phyloP scores from a whole-genome alignment of 1,140 invertebrate species.

The Hetaerina americana region DNA sequence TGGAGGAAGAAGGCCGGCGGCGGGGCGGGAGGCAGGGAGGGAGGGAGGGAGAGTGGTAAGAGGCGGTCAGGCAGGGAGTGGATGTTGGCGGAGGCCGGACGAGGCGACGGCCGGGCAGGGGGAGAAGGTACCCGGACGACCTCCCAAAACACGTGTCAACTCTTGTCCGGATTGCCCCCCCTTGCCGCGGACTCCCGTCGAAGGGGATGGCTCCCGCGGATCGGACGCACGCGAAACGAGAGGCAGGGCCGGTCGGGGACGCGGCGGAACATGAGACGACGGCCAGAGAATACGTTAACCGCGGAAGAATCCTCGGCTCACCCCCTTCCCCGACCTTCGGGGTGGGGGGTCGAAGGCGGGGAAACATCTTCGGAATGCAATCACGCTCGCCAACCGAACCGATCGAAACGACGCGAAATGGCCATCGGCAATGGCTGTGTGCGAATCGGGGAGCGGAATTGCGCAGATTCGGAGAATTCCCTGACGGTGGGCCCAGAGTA shows the following conservation, averaged over 20 bases:
- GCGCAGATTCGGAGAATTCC: too few relatives aligned
- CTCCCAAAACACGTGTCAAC: neutral
- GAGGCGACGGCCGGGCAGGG: neutral
- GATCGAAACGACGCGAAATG: neutral
- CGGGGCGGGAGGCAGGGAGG: neutral
- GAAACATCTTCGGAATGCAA: neutral
- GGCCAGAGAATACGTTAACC: neutral
- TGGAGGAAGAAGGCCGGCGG: neutral
- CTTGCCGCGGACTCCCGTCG: neutral
- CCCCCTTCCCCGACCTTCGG: too few relatives aligned
- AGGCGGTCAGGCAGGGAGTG: neutral
- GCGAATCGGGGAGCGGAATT: too few relatives aligned
- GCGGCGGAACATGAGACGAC: neutral
- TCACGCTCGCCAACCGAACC: neutral
- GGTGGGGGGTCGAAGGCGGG: too few relatives aligned
- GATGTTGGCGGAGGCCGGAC: neutral
- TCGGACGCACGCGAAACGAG: neutral
- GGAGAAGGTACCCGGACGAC: too few relatives aligned
- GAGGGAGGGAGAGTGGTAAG: neutral
- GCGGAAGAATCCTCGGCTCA: neutral
- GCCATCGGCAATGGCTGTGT: too few relatives aligned
- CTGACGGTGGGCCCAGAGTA: too few relatives aligned
- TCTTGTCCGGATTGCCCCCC: neutral
- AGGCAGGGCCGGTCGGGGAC: neutral
- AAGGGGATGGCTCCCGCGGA: neutral